Conservation (phyloP, 2,113 vertebrate genomes). For the Lucifuga dentata region DNA sequence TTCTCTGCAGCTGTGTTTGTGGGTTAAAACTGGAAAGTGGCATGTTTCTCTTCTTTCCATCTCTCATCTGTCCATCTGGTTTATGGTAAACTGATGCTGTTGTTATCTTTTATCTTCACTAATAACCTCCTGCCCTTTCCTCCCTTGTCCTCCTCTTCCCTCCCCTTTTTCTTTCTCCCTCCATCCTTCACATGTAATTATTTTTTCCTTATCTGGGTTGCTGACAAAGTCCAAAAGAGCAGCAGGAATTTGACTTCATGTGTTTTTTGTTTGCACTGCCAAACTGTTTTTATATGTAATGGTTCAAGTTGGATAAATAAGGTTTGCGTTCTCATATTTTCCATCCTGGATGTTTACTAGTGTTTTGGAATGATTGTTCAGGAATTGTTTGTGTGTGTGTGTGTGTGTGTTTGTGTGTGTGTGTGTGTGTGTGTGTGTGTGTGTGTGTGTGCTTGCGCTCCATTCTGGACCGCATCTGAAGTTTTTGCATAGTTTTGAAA, state of each 20-base stretch:
- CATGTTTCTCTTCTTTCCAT: neutral
- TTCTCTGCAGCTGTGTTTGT: too few relatives aligned
- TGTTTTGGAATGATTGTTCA: conserved; percentile 13
- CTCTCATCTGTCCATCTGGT: neutral
- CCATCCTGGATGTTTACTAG: conserved; percentile 62
- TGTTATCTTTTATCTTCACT: conserved; percentile 8
- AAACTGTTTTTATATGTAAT: conserved; percentile 53
- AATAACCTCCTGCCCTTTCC: neutral
- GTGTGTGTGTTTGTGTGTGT: too few relatives aligned
- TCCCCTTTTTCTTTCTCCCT: neutral
- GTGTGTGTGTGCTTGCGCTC: too few relatives aligned
- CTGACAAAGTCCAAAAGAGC: conserved; percentile 28
- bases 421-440: too few relatives aligned
- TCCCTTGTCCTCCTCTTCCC: neutral
- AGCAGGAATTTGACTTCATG: conserved; percentile 38
- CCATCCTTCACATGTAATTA: conserved; percentile 17
- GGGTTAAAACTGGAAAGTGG: neutral
- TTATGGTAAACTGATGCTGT: conserved; percentile 1
- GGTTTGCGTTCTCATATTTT: conserved; percentile 66
- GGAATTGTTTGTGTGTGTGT: conserved; percentile 25
- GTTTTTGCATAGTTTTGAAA: conserved; percentile 10
- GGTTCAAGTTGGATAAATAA: conserved; percentile 34
- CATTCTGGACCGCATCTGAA: neutral
- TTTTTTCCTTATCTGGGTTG: conserved; percentile 28
- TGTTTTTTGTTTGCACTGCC: conserved; percentile 75